A percentile compares a stretch with the other conserved stretches of the same genome.
Conservation (phyloP, 2,113 vertebrate species). For the Lates calcarifer region DNA sequence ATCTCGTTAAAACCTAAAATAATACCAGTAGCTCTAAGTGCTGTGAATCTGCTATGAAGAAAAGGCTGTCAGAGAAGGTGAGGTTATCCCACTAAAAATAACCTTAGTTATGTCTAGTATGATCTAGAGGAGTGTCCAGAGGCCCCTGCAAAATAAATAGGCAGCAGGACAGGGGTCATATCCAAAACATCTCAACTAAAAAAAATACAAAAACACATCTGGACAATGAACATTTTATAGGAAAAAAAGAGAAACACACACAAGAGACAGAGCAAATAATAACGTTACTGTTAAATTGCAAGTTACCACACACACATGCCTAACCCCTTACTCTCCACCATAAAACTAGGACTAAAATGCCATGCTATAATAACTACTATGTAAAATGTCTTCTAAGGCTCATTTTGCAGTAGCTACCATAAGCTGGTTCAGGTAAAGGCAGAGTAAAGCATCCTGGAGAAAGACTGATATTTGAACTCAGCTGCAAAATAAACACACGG, state of each 20-base stretch:
- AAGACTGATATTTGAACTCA: too few relatives aligned
- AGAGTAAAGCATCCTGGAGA: too few relatives aligned
- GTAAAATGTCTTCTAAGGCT: too few relatives aligned
- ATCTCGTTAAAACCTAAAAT: not conserved
- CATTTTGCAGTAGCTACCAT: too few relatives aligned
- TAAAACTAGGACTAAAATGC: too few relatives aligned
- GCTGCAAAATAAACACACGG: too few relatives aligned
- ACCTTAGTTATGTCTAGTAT: not conserved
- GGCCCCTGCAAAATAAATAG: not conserved
- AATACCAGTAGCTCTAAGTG: not conserved
- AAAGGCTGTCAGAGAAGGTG: constrained; percentile 12
- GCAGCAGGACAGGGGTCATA: not conserved
- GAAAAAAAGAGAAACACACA: not conserved
- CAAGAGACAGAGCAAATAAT: not conserved
- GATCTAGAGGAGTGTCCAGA: not conserved
- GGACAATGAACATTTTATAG: not conserved
- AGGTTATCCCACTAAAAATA: constrained; percentile 10
- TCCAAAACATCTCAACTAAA: not conserved
- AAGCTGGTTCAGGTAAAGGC: too few relatives aligned
- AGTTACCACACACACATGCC: too few relatives aligned
- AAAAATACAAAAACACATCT: not conserved
- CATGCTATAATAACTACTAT: too few relatives aligned
- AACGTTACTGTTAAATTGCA: too few relatives aligned
- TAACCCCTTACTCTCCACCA: too few relatives aligned
- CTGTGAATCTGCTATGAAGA: not conserved